Evolutionary conservation across 2,888 invertebrate species (phyloP).

Genomic region (Hirtodrosophila duncani): DNA sequence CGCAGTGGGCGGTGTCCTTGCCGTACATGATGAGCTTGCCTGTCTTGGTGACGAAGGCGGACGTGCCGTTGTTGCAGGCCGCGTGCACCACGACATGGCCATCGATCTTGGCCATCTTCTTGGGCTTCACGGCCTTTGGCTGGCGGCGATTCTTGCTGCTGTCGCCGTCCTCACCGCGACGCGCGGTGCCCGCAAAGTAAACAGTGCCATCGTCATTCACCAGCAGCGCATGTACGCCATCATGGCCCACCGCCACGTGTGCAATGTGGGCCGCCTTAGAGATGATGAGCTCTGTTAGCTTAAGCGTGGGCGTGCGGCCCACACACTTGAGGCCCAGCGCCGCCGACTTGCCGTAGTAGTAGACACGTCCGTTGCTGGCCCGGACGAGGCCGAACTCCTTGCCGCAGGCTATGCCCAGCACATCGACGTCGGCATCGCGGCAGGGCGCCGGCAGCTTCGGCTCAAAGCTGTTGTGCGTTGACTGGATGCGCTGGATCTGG

Average conservation of each 20-base stretch:
- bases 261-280: constrained; percentile 86
- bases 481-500: constrained; percentile 79
- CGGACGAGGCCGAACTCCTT: constrained; percentile 93
- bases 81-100: constrained; percentile 89
- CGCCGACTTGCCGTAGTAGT: constrained; percentile 92
- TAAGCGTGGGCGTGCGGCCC: constrained; percentile 76
- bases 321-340: constrained; percentile 88
- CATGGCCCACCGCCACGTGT: constrained; percentile 94
- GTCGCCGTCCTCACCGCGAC: constrained; percentile 96
- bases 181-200: constrained; percentile 90
- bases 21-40: constrained; percentile 96
- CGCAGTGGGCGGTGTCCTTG: constrained; percentile 93
- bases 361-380: constrained; percentile 91
- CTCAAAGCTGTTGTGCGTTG: constrained; percentile 81
- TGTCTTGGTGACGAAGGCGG: constrained; percentile 93
- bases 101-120: constrained; percentile 93
- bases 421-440: constrained; percentile 90
- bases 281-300: constrained; percentile 81
- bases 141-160: constrained; percentile 87
- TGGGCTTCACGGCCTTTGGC: constrained; percentile 94
- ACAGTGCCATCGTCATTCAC: constrained; percentile 96
- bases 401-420: constrained; percentile 87
- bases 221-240: constrained; percentile 93
- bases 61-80: constrained; percentile 96
- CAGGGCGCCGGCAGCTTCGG: constrained; percentile 79